Base-by-base conservation (phyloP, 2,797 vertebrate genomes). In the Selene dorsalis region DNA sequence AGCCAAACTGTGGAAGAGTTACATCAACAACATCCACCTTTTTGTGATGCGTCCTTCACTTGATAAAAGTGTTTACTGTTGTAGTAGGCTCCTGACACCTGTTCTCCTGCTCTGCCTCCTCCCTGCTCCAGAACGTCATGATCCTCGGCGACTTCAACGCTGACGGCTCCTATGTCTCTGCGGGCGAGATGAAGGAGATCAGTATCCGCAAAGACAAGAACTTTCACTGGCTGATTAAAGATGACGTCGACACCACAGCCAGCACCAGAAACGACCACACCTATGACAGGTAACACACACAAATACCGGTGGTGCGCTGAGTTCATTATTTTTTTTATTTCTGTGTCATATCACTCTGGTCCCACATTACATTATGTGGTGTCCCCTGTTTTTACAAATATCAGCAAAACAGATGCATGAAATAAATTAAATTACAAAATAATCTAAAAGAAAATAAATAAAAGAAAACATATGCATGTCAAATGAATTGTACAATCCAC, bases 61-160 rank as follows among this genome's bases (percentile, higher is more conserved):
- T 14, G n/a, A n/a, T n/a, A n/a, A n/a, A n/a, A n/a, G n/a, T n/a
- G 24, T 55, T 55, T 55, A 14, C 6, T 16, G 52, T 24, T 26
- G 14, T 28, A 26, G 11, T 3, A 3, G 24, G 0, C 52, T 16
- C 6, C 52, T 32, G 47, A 53, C n/a, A 38, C 47, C 1, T 24
- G 47, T 3, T 38, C n/a, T n/a, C 20, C 41, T 16, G 22, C 48
- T 52, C n/a, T 52, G 48, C 48, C 48, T 12, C 28, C 18, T 24
- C 22, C 48, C 11, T 67, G 10, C 63, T 13, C 11, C 70, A 96
- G 95, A 95, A 96, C 61, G 59, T 95, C 26, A 96, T 96, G 92
- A 91, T 96, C 45, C 83, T 96, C 24, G 95, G 94, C 0, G 95
- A 96, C 88, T 95, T 96, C 80, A 96, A 96, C 3, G 95, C 95